Conservation (phyloP, 2,797 vertebrate species). For the Tragopan temminckii region DNA sequence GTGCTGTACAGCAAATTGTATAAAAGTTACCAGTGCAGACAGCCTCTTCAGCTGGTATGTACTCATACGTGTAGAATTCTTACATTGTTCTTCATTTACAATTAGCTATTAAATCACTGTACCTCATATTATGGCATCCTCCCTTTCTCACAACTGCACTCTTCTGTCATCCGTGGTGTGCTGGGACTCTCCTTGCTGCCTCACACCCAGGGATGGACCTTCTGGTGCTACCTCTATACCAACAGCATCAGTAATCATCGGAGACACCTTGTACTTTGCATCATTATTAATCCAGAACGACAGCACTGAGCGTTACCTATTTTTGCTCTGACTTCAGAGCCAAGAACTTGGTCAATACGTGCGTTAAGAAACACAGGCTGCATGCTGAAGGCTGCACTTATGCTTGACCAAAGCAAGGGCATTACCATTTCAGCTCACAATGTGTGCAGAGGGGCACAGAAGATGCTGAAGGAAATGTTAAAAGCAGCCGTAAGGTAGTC, state of each 20-base stretch:
- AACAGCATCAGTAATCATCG: background rate
- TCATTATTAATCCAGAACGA: background rate
- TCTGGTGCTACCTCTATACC: background rate
- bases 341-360: background rate
- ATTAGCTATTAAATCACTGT: background rate
- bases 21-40: accelerated
- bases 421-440: background rate
- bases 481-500: background rate
- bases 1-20: background rate
- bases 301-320: background rate
- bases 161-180: accelerated
- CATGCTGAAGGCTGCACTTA: background rate
- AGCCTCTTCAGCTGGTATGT: accelerated
- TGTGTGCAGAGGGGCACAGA: accelerated
- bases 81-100: background rate
- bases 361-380: background rate
- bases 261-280: background rate
- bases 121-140: background rate
- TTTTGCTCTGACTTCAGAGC: background rate
- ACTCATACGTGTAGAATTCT: accelerated
- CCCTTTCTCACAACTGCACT: background rate
- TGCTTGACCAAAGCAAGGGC: background rate
- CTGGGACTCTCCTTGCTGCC: background rate
- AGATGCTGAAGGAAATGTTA: background rate
- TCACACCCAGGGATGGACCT: background rate